A percentile compares a stretch with the other conserved stretches of the same genome.
phyloP scores from a whole-genome alignment of 2,888 invertebrate genomes.

The Aporophyla lueneburgensis region DNA sequence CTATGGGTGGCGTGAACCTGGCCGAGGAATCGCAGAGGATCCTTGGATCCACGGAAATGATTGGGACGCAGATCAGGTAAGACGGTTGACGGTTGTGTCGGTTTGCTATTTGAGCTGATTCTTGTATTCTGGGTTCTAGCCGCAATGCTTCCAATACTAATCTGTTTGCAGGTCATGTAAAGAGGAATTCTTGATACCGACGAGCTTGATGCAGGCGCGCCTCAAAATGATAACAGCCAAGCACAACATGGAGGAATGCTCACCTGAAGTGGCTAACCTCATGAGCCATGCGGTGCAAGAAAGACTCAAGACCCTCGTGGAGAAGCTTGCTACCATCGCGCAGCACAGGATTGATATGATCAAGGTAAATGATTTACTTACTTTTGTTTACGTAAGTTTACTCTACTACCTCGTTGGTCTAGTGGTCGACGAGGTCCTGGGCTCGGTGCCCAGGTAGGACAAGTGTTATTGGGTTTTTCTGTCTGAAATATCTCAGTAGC shows the following conservation, averaged over 20 bases:
- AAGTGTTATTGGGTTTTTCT: too few species aligned
- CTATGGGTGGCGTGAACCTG: conserved; percentile 99
- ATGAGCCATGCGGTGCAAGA: conserved; percentile 99
- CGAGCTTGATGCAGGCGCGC: conserved; percentile 94
- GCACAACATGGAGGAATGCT: conserved; percentile 96
- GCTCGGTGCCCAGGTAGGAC: too few species aligned
- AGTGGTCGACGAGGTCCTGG: too few species aligned
- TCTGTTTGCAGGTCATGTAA: conserved; percentile 93
- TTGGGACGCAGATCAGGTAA: conserved; percentile 95
- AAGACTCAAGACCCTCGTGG: conserved; percentile 96
- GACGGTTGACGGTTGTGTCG: not conserved
- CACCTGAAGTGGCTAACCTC: conserved; percentile 96
- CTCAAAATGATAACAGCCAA: conserved; percentile 94
- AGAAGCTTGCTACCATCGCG: conserved; percentile 97
- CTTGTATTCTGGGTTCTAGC: not conserved
- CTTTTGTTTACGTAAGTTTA: too few species aligned
- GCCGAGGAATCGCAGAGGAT: conserved; percentile 99
- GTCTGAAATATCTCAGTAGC: too few species aligned
- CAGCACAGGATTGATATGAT: conserved; percentile 98
- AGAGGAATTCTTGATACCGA: conserved; percentile 96
- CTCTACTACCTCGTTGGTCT: too few species aligned
- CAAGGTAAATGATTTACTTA: conserved; percentile 88
- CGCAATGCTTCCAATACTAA: not conserved
- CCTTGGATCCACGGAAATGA: conserved; percentile 96
- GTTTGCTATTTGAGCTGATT: not conserved